Evolutionary conservation across 2,888 invertebrate species (phyloP).

Genomic region (Girardia tigrina): DNA sequence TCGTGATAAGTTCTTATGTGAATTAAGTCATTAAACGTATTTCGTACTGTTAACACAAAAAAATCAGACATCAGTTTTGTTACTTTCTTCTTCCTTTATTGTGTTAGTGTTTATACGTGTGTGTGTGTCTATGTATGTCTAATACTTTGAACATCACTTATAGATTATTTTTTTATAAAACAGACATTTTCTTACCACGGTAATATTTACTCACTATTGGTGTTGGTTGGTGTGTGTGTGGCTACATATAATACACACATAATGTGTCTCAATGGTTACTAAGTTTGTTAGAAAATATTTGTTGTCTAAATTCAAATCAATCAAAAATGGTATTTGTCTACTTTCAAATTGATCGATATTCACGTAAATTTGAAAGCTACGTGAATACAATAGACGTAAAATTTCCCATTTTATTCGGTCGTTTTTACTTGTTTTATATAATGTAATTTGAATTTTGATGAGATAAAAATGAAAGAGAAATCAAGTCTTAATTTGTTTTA

Average conservation of each 20-base stretch:
- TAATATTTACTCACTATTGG: background rate
- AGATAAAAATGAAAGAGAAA: too few species aligned
- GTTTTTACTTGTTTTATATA: too few species aligned
- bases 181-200: conserved; percentile 3
- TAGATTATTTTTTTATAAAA: too few species aligned
- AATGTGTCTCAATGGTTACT: too few species aligned
- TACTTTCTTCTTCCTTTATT: background rate
- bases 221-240: background rate
- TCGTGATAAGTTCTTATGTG: too few species aligned
- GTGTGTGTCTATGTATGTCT: background rate
- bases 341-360: background rate
- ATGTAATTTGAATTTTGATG: too few species aligned
- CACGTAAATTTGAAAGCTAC: too few species aligned
- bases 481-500: too few species aligned
- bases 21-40: background rate
- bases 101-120: too few species aligned
- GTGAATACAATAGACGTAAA: too few species aligned
- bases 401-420: too few species aligned
- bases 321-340: conserved; percentile 1
- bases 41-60: background rate
- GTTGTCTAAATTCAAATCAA: conserved; percentile 23
- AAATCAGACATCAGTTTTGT: conserved; percentile 23
- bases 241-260: background rate
- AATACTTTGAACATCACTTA: background rate
- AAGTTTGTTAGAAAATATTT: background rate